Evolutionary conservation across 2,113 vertebrate species (phyloP), one percentile per base, ranked within the genome.

Genomic region (Coryphaenoides rupestris): DNA sequence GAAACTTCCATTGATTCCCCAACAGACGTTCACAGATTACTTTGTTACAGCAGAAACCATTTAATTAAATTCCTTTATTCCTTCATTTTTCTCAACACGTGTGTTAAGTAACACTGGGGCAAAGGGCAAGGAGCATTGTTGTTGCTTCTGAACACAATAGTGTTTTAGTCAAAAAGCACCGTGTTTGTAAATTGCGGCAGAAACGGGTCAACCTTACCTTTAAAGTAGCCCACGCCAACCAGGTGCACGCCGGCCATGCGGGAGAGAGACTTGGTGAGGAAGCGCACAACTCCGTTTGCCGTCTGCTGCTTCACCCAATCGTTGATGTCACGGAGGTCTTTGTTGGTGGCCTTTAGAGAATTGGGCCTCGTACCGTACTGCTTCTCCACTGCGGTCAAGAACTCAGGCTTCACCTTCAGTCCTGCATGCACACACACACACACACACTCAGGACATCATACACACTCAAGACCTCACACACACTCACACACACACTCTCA

Each of bases 301-400:
- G 91, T 98, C 84, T 94, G 84, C 77, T 92, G 86, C 65, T 91
- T 85, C 21, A 95, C 91, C 95, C 95, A 99, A 66, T 67, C 92
- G 62, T 98, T 99, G 60, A 95, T 79, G 40, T 94, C 93, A 58
- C 93, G 94, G 21, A 91, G 53, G 53, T 96, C 95, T n/a, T 86
- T 93, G 40, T 61, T 0, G 17, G 91, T 92, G 54, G 92, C 94
- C 0, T 74, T 79, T 40, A 98, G 67, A 0, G 83, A 65, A 45
- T 92, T 91, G 12, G 90, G 94, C 3, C 93, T 88, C 60, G 91
- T 82, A 0, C 91, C 92, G 0, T 95, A 98, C 45, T 91, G 92
- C 73, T 92, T 94, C 77, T 96, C 94, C 10, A 98, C 89, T 0
- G 88, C 80, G 0, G 71, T 74, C 1, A 92, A 80, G 78, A 95